Conservation (phyloP, 1,140 invertebrate genomes). For the Apis laboriosa region DNA sequence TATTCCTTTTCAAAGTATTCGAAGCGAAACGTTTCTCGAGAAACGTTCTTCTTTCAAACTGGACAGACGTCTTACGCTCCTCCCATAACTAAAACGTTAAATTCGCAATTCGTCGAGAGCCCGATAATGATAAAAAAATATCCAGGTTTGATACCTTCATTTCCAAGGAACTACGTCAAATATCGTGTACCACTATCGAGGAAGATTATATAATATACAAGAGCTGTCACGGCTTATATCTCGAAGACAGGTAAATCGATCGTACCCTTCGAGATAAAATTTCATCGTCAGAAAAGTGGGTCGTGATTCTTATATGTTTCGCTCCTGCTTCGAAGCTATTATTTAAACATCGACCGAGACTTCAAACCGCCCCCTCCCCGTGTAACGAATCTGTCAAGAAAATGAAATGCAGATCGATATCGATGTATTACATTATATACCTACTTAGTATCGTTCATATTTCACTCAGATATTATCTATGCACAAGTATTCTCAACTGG, state of each 20-base stretch:
- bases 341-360: conserved; percentile 12
- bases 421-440: neutral
- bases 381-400: conserved; percentile 36
- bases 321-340: neutral
- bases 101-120: neutral
- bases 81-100: neutral
- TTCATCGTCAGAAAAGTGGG: conserved; percentile 34
- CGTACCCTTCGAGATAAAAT: conserved; percentile 29
- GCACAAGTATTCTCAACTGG: no score
- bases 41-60: no score
- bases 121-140: conserved; percentile 11
- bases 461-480: no score
- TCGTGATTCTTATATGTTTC: conserved; percentile 6
- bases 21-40: neutral
- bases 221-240: conserved; percentile 13
- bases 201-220: conserved; percentile 12
- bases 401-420: conserved; percentile 9
- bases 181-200: neutral
- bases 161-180: neutral
- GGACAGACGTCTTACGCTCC: neutral
- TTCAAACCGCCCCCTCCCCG: neutral
- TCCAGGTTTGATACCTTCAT: neutral
- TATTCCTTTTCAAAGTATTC: neutral
- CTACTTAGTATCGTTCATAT: no score
- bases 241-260: conserved; percentile 43